Percentiles rank a stretch among this genome's conserved stretches.
Evolutionary conservation across 1,140 invertebrate genomes (phyloP).

Genomic region (Agrilus planipennis): DNA sequence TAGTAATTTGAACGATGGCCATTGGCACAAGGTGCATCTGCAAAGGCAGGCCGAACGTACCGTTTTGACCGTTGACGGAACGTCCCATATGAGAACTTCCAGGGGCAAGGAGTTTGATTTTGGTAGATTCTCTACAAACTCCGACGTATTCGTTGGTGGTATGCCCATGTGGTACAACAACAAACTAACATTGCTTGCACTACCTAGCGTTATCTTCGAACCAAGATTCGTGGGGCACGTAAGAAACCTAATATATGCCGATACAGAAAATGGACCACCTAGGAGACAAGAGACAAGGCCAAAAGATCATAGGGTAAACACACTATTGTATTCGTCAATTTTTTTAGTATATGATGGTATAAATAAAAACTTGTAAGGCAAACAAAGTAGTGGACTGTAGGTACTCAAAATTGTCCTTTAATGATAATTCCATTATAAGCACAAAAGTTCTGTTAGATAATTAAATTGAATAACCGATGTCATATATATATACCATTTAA

Average conservation of each 20-base stretch:
- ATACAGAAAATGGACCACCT: slow-evolving; percentile 55
- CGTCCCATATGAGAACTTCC: slow-evolving; percentile 58
- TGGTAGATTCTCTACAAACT: slow-evolving; percentile 71
- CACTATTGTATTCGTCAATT: too few species aligned
- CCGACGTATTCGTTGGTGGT: slow-evolving; percentile 84
- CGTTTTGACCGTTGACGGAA: slow-evolving; percentile 67
- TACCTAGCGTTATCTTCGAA: slow-evolving; percentile 85
- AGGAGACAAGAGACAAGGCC: slow-evolving; percentile 65
- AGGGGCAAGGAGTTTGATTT: slow-evolving; percentile 77
- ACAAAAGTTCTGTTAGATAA: too few species aligned
- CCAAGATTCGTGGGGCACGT: slow-evolving; percentile 76
- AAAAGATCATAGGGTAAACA: slow-evolving; percentile 61
- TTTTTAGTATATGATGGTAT: too few species aligned
- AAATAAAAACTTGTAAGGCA: too few species aligned
- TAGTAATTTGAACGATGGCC: slow-evolving; percentile 71
- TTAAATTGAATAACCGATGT: too few species aligned
- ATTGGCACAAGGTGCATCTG: slow-evolving; percentile 82
- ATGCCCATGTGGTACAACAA: slow-evolving; percentile 81
- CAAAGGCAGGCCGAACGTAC: slow-evolving; percentile 64
- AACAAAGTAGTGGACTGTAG: too few species aligned
- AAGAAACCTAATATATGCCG: slow-evolving; percentile 75
- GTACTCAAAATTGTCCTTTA: too few species aligned
- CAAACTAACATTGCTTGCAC: slow-evolving; percentile 65
- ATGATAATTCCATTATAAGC: too few species aligned
- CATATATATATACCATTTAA: too few species aligned